phyloP scores from a whole-genome alignment of 2,113 vertebrate genomes.

The Cottus gobio region DNA sequence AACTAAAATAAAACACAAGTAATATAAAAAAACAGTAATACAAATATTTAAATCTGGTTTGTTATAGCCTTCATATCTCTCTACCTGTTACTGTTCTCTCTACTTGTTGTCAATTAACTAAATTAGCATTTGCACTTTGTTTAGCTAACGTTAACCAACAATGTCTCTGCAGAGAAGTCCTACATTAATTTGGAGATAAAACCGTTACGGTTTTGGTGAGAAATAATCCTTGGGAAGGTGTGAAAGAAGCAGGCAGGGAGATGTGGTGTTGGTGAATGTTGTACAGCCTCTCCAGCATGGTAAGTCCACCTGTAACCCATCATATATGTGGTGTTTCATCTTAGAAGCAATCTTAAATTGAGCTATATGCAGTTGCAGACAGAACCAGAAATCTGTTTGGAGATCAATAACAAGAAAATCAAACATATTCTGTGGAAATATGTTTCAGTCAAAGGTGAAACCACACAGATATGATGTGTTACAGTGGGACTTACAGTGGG shows the following conservation, averaged over 20 bases:
- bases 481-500: too few relatives aligned
- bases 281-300: neutral
- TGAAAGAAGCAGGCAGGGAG: neutral
- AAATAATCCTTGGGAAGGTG: neutral
- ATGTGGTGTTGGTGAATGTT: neutral
- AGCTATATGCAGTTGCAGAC: neutral
- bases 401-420: too few relatives aligned
- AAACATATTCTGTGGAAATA: too few relatives aligned
- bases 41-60: neutral
- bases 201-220: neutral
- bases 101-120: neutral
- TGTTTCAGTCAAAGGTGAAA: too few relatives aligned
- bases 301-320: too few relatives aligned
- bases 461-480: too few relatives aligned
- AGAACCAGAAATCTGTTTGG: neutral
- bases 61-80: neutral
- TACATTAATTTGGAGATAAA: neutral
- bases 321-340: too few relatives aligned
- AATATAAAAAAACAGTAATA: too few relatives aligned
- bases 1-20: too few relatives aligned
- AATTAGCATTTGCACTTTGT: neutral
- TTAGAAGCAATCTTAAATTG: neutral
- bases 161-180: neutral
- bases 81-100: neutral
- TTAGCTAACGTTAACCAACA: neutral